Evolutionary conservation across 2,888 invertebrate species (phyloP), one percentile per base, ranked within the genome.

Genomic region (Agrochola macilenta): DNA sequence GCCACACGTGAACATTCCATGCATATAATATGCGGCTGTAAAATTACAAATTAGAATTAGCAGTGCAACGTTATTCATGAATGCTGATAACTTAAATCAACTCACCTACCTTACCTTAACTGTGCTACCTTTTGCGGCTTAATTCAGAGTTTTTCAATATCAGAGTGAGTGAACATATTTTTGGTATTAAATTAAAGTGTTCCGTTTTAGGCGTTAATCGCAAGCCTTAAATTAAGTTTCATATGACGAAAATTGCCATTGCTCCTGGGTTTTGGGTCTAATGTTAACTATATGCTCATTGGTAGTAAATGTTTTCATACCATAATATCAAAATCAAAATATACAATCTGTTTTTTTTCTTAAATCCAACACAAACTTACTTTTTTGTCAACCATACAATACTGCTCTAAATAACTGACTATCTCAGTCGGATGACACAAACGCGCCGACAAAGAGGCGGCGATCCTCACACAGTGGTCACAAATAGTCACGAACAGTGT

Each of bases 391-490:
- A 79, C 82, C 23, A 43, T 79, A 86, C 84, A 74, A 77, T 66
- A 78, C 81, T 81, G 78, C 81, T 83, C 70, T 80, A 88, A 87
- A 85, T 85, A 83, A 81, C 76, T 70, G 68, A 75, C 75, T 83
- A 81, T 87, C 80, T 74, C 65, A 69, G 80, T 79, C 78, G 83
- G 74, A 82, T 76, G 83, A 84, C 85, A 86, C 87, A 89, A 89
- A 88, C 85, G 78, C 58, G 88, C 91, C 91, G 91, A 88, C 87
- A 86, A 87, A 86, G 87, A 81, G 84, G 85, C 87, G 87, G 89
- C 79, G 84, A 82, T 85, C 87, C 86, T 85, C 85, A 88, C 84
- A 89, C 89, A 89, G 85, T 82, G 81, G 84, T 83, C 87, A 83
- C 86, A 83, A 81, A 81, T 69, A 81, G 65, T 71, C 81, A 54